Evolutionary conservation across 2,888 invertebrate species (phyloP), one percentile per base, ranked within the genome.

Genomic region (Aelia acuminata): DNA sequence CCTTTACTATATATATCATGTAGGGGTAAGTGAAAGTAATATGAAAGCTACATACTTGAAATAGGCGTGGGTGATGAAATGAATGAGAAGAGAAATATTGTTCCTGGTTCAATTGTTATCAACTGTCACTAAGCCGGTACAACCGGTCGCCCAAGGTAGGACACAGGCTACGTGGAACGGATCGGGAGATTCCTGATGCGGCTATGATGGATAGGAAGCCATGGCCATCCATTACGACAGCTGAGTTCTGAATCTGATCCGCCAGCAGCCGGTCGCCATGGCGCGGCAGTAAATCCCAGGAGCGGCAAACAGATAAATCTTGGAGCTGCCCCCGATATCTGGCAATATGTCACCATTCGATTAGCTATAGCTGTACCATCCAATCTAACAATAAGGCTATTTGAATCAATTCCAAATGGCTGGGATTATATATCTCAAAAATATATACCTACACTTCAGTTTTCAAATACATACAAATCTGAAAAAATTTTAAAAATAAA

Each of bases 161-260:
- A 10, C n/a, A 10, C n/a, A 53, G 53, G 8, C 53, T 3, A 26
- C n/a, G 26, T 26, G 13, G 26, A 57, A 26, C 57, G 13, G 18
- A 26, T 20, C 10, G 43, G 43, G 43, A 43, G 43, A 4, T 10
- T 43, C 1, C 10, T 26, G 26, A 3, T 5, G 26, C n/a, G n/a
- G n/a, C 3, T 13, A 13, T 57, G 57, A 57, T 57, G 57, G 57
- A 57, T 57, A 13, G 57, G 57, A 57, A 57, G 57, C 15, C 3
- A 0, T 11, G 57, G 26, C 57, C 15, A 57, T 57, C 57, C 57
- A 57, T 57, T 57, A 57, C 26, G 57, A 57, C 26, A 57, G 57
- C 57, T 57, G 57, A 57, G 57, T 57, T 57, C 57, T 57, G 57
- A 57, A 57, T 31, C 57, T 57, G 26, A 57, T 57, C 57, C 57